Evolutionary conservation across 2,888 invertebrate species (phyloP).

Genomic region (Hipparchia semele): DNA sequence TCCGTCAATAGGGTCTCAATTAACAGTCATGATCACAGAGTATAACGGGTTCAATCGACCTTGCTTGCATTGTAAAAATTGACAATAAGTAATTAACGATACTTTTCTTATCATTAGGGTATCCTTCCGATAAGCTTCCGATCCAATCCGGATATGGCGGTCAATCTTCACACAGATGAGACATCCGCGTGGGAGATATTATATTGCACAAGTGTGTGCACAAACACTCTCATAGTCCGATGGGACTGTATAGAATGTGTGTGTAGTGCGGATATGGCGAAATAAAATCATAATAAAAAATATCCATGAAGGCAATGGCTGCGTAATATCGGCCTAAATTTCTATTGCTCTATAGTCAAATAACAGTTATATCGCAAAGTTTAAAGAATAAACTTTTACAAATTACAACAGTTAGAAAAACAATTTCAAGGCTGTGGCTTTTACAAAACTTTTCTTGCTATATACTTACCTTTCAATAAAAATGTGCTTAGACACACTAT

Average conservation of each 20-base stretch:
- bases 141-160: too few species aligned
- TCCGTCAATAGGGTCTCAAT: slow-evolving; percentile 26
- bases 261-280: not conserved
- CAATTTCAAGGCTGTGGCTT: not conserved
- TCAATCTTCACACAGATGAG: too few species aligned
- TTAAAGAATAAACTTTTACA: not conserved
- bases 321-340: not conserved
- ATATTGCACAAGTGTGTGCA: too few species aligned
- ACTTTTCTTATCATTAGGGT: too few species aligned
- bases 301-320: not conserved
- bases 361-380: not conserved
- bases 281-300: not conserved
- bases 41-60: not conserved
- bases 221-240: too few species aligned
- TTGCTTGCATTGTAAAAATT: too few species aligned
- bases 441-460: not conserved
- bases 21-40: not conserved
- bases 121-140: too few species aligned
- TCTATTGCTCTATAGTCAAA: not conserved
- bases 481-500: too few species aligned
- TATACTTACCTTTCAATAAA: too few species aligned
- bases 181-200: too few species aligned
- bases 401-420: not conserved
- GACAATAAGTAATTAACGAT: too few species aligned
- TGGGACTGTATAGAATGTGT: not conserved